phyloP scores from a whole-genome alignment of 1,140 invertebrate species.

The Samia ricini region DNA sequence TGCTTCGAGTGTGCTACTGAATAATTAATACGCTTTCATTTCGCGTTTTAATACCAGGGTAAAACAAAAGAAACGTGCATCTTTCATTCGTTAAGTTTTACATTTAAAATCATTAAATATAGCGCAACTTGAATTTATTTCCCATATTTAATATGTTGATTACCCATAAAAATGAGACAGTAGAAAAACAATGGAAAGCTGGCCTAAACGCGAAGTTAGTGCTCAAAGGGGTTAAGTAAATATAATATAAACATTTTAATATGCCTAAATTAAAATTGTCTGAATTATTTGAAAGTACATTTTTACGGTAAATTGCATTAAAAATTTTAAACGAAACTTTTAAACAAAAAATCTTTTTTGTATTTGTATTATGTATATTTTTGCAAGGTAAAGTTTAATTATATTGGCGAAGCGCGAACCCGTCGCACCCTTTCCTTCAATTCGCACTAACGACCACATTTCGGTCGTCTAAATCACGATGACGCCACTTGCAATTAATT shows the following conservation, averaged over 20 bases:
- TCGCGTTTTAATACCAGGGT: conserved; percentile 48
- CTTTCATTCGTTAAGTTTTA: conserved; percentile 21
- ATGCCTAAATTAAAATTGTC: too few species aligned
- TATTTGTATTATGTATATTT: background rate
- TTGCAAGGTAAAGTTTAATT: conserved; percentile 52
- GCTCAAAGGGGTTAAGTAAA: too few species aligned
- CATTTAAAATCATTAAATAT: too few species aligned
- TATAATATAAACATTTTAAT: background rate
- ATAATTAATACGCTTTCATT: conserved; percentile 76
- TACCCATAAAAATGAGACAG: too few species aligned
- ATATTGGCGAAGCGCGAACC: conserved; percentile 44
- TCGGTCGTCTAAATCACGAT: conserved; percentile 62
- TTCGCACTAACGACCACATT: conserved; percentile 67
- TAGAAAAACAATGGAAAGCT: too few species aligned
- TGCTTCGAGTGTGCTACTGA: conserved; percentile 74
- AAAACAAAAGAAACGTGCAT: conserved; percentile 59
- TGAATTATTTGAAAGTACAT: too few species aligned
- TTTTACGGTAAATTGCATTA: too few species aligned
- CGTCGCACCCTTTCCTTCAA: conserved; percentile 55
- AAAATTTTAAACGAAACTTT: too few species aligned
- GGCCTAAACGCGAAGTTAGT: too few species aligned
- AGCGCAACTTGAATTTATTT: too few species aligned
- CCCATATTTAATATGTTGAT: too few species aligned
- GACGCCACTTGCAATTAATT: conserved; percentile 68
- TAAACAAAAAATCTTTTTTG: too few species aligned